Conservation (phyloP, 1,140 invertebrate genomes). For the Limonius californicus region DNA sequence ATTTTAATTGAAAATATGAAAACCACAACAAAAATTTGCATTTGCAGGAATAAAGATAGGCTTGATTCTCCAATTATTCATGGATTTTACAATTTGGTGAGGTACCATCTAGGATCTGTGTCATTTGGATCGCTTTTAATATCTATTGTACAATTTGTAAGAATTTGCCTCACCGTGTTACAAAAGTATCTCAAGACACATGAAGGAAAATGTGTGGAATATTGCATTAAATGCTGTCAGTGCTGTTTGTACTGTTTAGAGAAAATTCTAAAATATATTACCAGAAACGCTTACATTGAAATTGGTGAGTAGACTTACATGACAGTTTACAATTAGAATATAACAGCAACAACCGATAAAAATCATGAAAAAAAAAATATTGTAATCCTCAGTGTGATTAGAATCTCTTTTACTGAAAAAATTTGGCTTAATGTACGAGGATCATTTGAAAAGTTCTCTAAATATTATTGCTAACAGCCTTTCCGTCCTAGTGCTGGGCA, state of each 20-base stretch:
- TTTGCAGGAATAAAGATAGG: conserved; percentile 59
- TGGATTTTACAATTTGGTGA: conserved; percentile 56
- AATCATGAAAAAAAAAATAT: too few relatives aligned
- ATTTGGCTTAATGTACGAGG: too few relatives aligned
- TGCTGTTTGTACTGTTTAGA: conserved; percentile 74
- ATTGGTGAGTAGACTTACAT: conserved; percentile 63
- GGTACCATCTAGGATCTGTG: conserved; percentile 72
- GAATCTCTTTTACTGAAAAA: too few relatives aligned
- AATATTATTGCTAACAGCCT: too few relatives aligned
- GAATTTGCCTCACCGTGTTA: conserved; percentile 25
- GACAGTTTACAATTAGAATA: too few relatives aligned
- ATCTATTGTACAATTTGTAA: conserved; percentile 63
- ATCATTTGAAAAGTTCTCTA: too few relatives aligned
- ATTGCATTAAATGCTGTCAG: conserved; percentile 59
- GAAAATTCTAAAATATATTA: conserved; percentile 67
- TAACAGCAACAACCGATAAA: too few relatives aligned
- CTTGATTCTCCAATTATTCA: conserved; percentile 56
- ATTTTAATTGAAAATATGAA: too few relatives aligned
- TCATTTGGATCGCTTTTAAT: conserved; percentile 73
- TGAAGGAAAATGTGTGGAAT: conserved; percentile 45
- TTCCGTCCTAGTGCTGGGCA: too few relatives aligned
- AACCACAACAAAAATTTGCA: conserved; percentile 13
- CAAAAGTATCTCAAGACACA: conserved; percentile 42
- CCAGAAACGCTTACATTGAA: conserved; percentile 77
- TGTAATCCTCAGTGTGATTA: too few relatives aligned